Conservation (phyloP, 2,888 invertebrate genomes). For the Sialis fuliginosa region DNA sequence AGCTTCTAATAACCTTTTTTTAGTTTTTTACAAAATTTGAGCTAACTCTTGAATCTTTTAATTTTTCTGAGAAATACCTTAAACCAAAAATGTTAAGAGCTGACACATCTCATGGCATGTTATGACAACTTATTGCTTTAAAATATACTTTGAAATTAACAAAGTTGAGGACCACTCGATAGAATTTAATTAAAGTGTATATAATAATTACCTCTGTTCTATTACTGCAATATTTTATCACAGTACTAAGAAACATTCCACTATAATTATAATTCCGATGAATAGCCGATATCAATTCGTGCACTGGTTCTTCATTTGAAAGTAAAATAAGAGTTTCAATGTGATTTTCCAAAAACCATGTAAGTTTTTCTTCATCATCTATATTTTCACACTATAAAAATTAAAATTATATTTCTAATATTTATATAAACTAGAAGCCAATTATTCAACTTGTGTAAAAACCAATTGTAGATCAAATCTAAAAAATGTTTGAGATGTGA, state of each 20-base stretch:
- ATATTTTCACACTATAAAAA: slow-evolving; percentile 43
- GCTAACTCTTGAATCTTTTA: too few species aligned
- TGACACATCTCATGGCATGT: not conserved
- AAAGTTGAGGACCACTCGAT: too few species aligned
- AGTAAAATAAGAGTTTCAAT: slow-evolving; percentile 46
- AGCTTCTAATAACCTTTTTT: too few species aligned
- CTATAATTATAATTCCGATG: slow-evolving; percentile 48
- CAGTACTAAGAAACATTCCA: slow-evolving; percentile 50
- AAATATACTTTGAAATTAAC: too few species aligned
- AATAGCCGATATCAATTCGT: slow-evolving; percentile 38
- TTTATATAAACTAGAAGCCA: slow-evolving; percentile 4
- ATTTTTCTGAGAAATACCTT: too few species aligned
- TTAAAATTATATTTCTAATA: slow-evolving; percentile 6
- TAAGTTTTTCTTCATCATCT: slow-evolving; percentile 50
- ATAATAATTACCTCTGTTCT: too few species aligned
- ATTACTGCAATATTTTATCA: slow-evolving; percentile 19
- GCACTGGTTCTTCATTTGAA: slow-evolving; percentile 45
- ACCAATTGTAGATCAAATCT: not conserved
- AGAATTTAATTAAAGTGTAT: too few species aligned
- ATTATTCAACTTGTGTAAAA: not conserved
- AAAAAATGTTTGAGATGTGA: too few species aligned
- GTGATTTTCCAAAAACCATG: slow-evolving; percentile 60
- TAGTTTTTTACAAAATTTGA: too few species aligned
- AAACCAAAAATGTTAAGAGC: too few species aligned
- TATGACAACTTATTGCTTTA: not conserved